phyloP scores from a whole-genome alignment of 2,888 invertebrate species.

The Tenthredo mesomela region DNA sequence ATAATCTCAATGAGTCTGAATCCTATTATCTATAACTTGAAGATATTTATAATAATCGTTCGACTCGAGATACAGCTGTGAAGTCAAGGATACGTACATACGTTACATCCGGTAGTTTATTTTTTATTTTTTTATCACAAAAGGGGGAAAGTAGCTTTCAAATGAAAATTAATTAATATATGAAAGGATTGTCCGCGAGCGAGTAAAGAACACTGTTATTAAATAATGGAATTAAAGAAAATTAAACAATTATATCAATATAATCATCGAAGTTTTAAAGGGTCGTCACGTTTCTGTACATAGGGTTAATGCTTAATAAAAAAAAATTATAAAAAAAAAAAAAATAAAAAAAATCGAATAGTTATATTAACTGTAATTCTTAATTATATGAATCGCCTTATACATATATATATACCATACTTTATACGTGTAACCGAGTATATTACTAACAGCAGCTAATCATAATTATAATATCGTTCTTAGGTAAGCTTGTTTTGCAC shows the following conservation, averaged over 20 bases:
- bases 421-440: slow-evolving; percentile 13
- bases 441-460: slow-evolving; percentile 40
- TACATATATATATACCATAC: slow-evolving; percentile 37
- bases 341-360: background rate
- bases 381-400: slow-evolving; percentile 58
- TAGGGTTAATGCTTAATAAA: slow-evolving; percentile 54
- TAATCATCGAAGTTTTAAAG: slow-evolving; percentile 54
- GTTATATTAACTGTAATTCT: slow-evolving; percentile 57
- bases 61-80: background rate
- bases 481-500: slow-evolving; percentile 45
- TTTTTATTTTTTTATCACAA: slow-evolving; percentile 15
- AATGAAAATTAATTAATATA: background rate
- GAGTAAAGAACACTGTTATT: background rate
- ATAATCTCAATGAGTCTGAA: background rate
- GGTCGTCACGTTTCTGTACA: slow-evolving; percentile 62
- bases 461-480: background rate
- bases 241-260: slow-evolving; percentile 52
- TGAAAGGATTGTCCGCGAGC: background rate
- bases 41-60: background rate
- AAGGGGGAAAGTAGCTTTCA: background rate
- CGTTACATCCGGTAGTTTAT: slow-evolving; percentile 28
- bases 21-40: background rate
- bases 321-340: background rate
- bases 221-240: slow-evolving; percentile 54
- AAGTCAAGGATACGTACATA: background rate